Base-by-base conservation (phyloP, 2,888 invertebrate genomes). In the Plutella xylostella region DNA sequence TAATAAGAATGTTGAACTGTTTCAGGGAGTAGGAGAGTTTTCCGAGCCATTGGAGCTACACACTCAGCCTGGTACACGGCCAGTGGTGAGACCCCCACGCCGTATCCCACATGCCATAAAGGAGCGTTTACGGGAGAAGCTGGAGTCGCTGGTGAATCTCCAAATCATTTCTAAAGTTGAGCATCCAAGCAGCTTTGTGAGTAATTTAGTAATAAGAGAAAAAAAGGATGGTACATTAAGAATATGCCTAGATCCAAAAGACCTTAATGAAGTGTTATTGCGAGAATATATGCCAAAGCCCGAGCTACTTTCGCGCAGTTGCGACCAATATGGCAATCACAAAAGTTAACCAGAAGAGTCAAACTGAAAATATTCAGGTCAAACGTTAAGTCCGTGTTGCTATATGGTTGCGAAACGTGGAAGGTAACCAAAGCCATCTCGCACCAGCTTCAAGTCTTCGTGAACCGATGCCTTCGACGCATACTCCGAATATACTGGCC, bases 211-310 rank as follows among this genome's bases (percentile, higher is more conserved):
- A 9, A 47, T 51, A 20, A 48, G 49, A 17, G 51, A 53, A 44
- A 51, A 51, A 30, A 46, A 18, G 19, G 51, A 51, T 48, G 43
- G 45, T 6, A 28, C 11, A 22, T 45, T 54, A 42, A 46, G 50
- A 48, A 46, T 54, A 12, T 52, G 50, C 43, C 17, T 51, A n/a
- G 51, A 52, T 42, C 51, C 52, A 4, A 37, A 51, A 42, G 49
- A 52, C 11, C 31, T 51, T 2, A 51, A 54, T 34, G 47, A 52
- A 15, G n/a, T n/a, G n/a, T n/a, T n/a, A n/a, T n/a, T n/a, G n/a
- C n/a, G n/a, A n/a, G n/a, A n/a, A n/a, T n/a, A n/a, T n/a, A n/a
- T n/a, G n/a, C n/a, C n/a, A n/a, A n/a, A n/a, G n/a, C n/a, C n/a
- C n/a, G n/a, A n/a, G n/a, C n/a, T n/a, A n/a, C n/a, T n/a, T n/a